A percentile compares a stretch with the other conserved stretches of the same genome.
Evolutionary conservation across 2,113 vertebrate genomes (phyloP).

Genomic region (Osmerus eperlanus): DNA sequence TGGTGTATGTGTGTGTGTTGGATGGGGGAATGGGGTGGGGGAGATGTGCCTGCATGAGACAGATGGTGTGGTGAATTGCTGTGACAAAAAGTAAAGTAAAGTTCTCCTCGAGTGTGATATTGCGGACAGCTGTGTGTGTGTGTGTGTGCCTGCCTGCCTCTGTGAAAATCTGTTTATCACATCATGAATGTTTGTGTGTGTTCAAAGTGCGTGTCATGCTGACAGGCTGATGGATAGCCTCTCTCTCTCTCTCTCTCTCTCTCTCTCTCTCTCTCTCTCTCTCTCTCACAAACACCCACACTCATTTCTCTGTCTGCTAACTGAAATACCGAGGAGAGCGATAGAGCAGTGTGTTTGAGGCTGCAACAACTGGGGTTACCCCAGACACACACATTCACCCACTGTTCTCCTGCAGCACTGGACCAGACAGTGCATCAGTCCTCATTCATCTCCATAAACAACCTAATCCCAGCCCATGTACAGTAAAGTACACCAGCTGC

Average conservation of each 20-base stretch:
- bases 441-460: too few species aligned
- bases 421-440: neutral
- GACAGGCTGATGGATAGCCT: constrained; percentile 2
- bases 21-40: too few species aligned
- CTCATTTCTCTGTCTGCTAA: neutral
- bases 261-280: neutral
- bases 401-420: neutral
- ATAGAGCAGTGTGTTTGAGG: neutral
- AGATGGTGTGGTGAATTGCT: neutral
- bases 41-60: neutral
- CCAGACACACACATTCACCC: constrained; percentile 6
- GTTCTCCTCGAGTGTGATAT: neutral
- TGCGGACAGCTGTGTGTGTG: neutral
- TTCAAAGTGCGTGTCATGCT: neutral
- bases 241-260: neutral
- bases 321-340: constrained; percentile 28
- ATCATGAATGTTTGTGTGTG: neutral
- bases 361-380: constrained; percentile 23
- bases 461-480: too few species aligned
- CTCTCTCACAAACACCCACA: too few species aligned
- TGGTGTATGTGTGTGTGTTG: too few species aligned
- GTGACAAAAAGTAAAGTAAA: neutral
- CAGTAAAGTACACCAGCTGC: too few species aligned
- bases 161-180: neutral
- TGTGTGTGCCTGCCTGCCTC: neutral